Conservation (phyloP, 2,113 vertebrate genomes). For the Cinclus cinclus region DNA sequence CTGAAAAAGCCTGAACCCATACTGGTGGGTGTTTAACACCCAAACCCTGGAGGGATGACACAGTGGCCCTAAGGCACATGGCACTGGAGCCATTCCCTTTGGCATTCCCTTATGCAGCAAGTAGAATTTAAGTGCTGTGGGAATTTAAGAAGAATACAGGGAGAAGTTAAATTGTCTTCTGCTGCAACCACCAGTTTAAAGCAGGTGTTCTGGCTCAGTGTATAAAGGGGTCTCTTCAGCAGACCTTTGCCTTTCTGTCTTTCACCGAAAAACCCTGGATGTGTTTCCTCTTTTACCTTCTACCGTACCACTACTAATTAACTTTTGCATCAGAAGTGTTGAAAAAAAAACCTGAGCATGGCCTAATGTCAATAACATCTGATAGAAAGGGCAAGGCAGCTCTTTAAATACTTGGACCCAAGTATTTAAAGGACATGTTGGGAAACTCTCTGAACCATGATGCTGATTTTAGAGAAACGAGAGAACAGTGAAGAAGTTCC, state of each 20-base stretch:
- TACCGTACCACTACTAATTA: background rate
- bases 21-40: background rate
- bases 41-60: background rate
- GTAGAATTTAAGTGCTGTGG: background rate
- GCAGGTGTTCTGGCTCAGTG: background rate
- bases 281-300: background rate
- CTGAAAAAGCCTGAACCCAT: background rate
- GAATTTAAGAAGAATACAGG: background rate
- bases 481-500: background rate
- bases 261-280: fast-evolving
- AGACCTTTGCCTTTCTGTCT: background rate
- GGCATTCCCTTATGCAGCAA: background rate
- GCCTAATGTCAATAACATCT: background rate
- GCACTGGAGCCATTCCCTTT: fast-evolving
- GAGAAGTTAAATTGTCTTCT: background rate
- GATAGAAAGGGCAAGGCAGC: background rate
- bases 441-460: background rate
- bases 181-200: background rate
- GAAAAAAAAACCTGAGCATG: background rate
- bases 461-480: background rate
- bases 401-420: background rate
- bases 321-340: background rate
- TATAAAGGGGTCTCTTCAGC: background rate
- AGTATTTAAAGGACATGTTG: background rate
- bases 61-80: background rate